Conservation (phyloP, 2,797 vertebrate genomes). For the Rhinophrynus dorsalis region DNA sequence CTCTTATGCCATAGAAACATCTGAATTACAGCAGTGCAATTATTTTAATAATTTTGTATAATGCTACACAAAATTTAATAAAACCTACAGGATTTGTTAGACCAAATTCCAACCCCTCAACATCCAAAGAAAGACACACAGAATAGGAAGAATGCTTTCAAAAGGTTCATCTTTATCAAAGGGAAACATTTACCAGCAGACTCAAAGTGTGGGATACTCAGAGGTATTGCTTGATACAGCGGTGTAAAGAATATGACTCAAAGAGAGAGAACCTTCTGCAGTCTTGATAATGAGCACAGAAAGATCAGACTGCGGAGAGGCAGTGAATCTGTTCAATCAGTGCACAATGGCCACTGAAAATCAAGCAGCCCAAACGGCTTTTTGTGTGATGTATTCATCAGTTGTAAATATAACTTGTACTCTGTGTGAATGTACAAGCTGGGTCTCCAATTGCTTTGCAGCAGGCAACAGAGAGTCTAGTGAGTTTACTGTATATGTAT, state of each 20-base stretch:
- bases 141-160: constrained; percentile 43
- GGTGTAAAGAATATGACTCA: constrained; percentile 43
- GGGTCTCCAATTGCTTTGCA: constrained; percentile 24
- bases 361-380: constrained; percentile 27
- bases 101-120: constrained; percentile 20
- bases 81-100: constrained; percentile 35
- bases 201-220: constrained; percentile 43
- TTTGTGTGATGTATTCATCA: constrained; percentile 41
- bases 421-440: constrained; percentile 33
- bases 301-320: constrained; percentile 38
- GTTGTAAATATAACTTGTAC: constrained; percentile 41
- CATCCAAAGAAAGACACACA: constrained; percentile 6
- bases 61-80: constrained; percentile 31
- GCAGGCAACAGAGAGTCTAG: constrained; percentile 18
- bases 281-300: constrained; percentile 39
- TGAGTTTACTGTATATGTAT: constrained; percentile 16
- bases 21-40: constrained; percentile 23
- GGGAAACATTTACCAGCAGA: constrained; percentile 49
- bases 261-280: constrained; percentile 42
- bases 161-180: constrained; percentile 48
- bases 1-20: not conserved
- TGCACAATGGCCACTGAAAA: constrained; percentile 36
- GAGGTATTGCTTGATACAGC: constrained; percentile 47
- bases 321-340: constrained; percentile 43
- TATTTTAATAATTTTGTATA: constrained; percentile 39